These are phyloP conservation scores for Chaenodraco wilsoni DNA, from an alignment of 2,797 vertebrate species.

Conservation along the genomic window DNA sequence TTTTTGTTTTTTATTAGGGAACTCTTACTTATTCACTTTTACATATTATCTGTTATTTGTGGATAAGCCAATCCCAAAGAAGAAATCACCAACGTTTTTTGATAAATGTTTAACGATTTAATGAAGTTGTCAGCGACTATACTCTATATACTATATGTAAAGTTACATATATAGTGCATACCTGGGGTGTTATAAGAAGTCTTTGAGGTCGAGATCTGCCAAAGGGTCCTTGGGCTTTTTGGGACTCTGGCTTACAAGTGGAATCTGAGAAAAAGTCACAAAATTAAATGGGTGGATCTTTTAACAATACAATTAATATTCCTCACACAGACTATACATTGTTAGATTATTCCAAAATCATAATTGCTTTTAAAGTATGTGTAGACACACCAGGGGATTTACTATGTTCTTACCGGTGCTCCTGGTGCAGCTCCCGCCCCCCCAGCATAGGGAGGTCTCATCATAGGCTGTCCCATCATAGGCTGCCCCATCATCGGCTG, in stretches of 20 bases:
- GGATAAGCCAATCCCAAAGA: too few species aligned
- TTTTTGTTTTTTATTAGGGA: not conserved
- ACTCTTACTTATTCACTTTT: not conserved
- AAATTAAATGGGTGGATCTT: not conserved
- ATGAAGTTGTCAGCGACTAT: not conserved
- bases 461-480: conserved; percentile 93
- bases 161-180: conserved; percentile 61
- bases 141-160: not conserved
- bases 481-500: conserved; percentile 91
- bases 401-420: conserved; percentile 84
- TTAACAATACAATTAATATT: not conserved
- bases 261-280: conserved; percentile 82
- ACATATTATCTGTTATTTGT: not conserved
- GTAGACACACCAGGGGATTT: not conserved
- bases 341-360: not conserved
- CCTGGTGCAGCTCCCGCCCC: conserved; percentile 83
- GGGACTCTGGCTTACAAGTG: conserved; percentile 93
- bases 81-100: too few species aligned
- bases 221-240: conserved; percentile 99
- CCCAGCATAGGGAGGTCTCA: conserved; percentile 92
- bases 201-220: conserved; percentile 99
- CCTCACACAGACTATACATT: not conserved
- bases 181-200: conserved; percentile 97
- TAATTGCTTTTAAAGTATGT: not conserved
- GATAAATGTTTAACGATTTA: too few species aligned